phyloP scores from a whole-genome alignment of 2,797 vertebrate genomes.

The Chaunax sp. region DNA sequence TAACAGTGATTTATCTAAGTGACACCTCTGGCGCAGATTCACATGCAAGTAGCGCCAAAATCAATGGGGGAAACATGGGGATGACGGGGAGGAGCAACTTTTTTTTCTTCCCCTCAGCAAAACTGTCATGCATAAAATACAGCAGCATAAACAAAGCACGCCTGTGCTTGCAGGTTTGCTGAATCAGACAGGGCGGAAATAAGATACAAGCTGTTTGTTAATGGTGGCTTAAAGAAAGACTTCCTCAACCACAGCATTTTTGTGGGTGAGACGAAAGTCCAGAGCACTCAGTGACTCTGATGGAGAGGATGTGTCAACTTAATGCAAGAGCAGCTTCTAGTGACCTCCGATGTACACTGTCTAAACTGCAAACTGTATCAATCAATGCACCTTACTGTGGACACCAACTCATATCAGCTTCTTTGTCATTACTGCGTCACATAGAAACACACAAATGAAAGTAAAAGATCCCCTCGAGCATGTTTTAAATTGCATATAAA shows the following conservation, averaged over 20 bases:
- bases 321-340: slow-evolving; percentile 64
- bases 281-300: slow-evolving; percentile 23
- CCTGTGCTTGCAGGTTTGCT: slow-evolving; percentile 67
- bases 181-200: slow-evolving; percentile 65
- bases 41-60: slow-evolving; percentile 85
- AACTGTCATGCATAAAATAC: slow-evolving; percentile 72
- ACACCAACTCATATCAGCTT: neutral
- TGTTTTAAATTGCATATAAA: no score
- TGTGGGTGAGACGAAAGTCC: slow-evolving; percentile 31
- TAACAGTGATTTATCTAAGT: slow-evolving; percentile 94
- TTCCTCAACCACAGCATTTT: slow-evolving; percentile 57
- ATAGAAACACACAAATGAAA: no score
- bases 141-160: slow-evolving; percentile 72
- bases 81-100: slow-evolving; percentile 61
- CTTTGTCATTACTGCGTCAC: no score
- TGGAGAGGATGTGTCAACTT: slow-evolving; percentile 22
- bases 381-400: neutral
- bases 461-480: no score
- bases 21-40: slow-evolving; percentile 90
- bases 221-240: slow-evolving; percentile 54
- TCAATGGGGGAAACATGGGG: slow-evolving; percentile 86
- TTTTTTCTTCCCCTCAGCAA: slow-evolving; percentile 67
- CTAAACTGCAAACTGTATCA: slow-evolving; percentile 57
- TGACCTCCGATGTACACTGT: slow-evolving; percentile 69
- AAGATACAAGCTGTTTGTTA: slow-evolving; percentile 76